phyloP scores from a whole-genome alignment of 1,140 invertebrate species.

The Eciton burchellii region DNA sequence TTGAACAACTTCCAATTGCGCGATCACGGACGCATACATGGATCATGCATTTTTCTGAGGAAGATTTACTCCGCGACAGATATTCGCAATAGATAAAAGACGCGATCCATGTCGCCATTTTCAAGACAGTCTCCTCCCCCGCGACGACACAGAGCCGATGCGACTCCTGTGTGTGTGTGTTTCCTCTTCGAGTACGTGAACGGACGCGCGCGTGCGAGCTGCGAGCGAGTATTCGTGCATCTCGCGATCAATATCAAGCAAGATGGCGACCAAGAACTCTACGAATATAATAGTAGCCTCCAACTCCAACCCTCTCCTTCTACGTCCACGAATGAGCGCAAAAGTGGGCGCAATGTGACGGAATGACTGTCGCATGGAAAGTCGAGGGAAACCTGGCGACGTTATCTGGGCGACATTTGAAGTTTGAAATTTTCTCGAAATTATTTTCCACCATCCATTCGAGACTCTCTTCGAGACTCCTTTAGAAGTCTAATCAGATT shows the following conservation, averaged over 20 bases:
- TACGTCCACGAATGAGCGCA: conserved; percentile 33
- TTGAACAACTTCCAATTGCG: conserved; percentile 15
- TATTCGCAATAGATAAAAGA: conserved; percentile 69
- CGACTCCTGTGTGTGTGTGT: conserved; percentile 51
- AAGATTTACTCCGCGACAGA: neutral
- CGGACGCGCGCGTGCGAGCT: conserved; percentile 27
- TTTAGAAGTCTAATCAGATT: neutral
- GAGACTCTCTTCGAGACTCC: neutral
- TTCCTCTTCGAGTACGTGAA: conserved; percentile 53
- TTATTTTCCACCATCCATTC: neutral
- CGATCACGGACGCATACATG: neutral
- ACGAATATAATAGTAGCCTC: conserved; percentile 81
- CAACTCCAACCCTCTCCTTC: conserved; percentile 59
- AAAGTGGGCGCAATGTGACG: conserved; percentile 33
- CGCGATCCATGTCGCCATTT: conserved; percentile 79
- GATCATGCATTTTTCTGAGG: neutral
- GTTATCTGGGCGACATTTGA: neutral
- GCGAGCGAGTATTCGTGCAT: conserved; percentile 81
- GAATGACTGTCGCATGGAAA: conserved; percentile 30
- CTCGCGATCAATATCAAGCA: conserved; percentile 85
- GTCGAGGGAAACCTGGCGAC: conserved; percentile 1
- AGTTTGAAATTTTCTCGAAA: neutral
- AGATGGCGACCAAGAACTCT: conserved; percentile 85
- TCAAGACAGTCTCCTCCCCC: conserved; percentile 84
- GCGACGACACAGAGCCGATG: conserved; percentile 55